Percentiles rank a stretch among this genome's conserved stretches.
These are phyloP conservation scores for Sebastes paucispinis DNA, from an alignment of 2,797 vertebrate species.

Conservation along the genomic window DNA sequence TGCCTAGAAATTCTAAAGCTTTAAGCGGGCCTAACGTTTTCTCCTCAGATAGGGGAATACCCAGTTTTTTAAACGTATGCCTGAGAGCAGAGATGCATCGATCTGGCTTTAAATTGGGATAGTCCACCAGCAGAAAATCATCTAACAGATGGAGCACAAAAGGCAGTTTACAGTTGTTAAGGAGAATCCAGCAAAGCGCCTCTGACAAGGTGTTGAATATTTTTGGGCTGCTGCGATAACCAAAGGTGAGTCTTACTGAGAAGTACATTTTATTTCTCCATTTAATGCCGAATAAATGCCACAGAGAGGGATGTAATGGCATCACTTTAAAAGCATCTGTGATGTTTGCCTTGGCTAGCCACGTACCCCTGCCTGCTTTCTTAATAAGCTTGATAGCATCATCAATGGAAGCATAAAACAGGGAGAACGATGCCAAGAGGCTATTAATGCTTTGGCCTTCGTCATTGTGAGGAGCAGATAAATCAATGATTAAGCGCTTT, in stretches of 20 bases:
- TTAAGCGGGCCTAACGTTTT: background rate
- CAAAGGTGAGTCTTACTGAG: background rate
- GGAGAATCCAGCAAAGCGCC: background rate
- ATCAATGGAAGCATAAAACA: background rate
- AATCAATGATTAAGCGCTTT: too few species aligned
- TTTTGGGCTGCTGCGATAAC: background rate
- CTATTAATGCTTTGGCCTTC: background rate
- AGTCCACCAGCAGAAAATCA: background rate
- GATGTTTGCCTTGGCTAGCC: too few species aligned
- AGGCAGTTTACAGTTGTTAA: background rate
- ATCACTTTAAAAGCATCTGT: too few species aligned
- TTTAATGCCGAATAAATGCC: background rate
- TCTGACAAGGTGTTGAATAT: background rate
- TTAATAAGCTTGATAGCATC: background rate
- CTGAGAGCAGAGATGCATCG: background rate
- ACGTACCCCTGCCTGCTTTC: background rate
- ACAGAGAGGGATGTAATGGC: background rate
- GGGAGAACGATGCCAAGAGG: background rate
- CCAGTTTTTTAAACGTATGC: background rate
- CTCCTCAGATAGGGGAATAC: background rate
- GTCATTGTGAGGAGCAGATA: background rate
- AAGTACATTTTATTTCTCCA: background rate
- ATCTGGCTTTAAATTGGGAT: background rate
- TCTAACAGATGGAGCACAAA: background rate
- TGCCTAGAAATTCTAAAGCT: background rate